Percentiles rank a stretch among this genome's conserved stretches.
Conservation (phyloP, 2,113 vertebrate species). For the Salvelinus alpinus region DNA sequence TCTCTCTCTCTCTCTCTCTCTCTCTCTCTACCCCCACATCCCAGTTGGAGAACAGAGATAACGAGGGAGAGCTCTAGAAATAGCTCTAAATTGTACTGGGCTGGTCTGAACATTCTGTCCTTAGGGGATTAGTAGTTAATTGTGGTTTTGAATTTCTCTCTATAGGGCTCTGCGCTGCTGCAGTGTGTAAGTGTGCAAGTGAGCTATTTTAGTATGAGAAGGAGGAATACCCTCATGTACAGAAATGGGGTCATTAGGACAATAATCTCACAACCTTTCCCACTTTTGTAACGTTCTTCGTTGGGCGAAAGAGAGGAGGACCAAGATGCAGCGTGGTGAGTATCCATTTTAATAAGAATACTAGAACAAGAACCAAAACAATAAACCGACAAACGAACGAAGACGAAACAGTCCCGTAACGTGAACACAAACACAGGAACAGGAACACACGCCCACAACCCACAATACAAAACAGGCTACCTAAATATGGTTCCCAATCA, state of each 20-base stretch:
- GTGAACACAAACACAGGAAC: too few relatives aligned
- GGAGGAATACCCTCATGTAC: neutral
- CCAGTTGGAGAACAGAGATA: neutral
- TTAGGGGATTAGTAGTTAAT: slow-evolving; percentile 59
- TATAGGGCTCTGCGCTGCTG: slow-evolving; percentile 33
- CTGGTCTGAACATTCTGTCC: slow-evolving; percentile 45
- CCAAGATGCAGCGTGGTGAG: too few relatives aligned
- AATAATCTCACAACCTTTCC: too few relatives aligned
- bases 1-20: neutral
- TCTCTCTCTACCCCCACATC: neutral
- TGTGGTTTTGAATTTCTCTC: slow-evolving; percentile 14
- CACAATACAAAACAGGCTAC: too few relatives aligned
- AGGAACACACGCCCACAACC: too few relatives aligned
- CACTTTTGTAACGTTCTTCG: too few relatives aligned
- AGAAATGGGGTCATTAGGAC: neutral
- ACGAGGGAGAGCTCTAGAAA: slow-evolving; percentile 7
- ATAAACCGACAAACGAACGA: too few relatives aligned
- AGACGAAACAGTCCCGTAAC: too few relatives aligned
- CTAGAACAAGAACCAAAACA: too few relatives aligned
- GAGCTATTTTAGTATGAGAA: neutral
- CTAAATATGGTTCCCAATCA: too few relatives aligned
- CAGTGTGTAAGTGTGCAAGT: neutral
- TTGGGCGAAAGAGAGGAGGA: too few relatives aligned
- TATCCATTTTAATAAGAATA: too few relatives aligned
- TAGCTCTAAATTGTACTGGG: slow-evolving; percentile 53